Base-by-base conservation (phyloP, 2,888 invertebrate genomes). In the Athalia cordata region DNA sequence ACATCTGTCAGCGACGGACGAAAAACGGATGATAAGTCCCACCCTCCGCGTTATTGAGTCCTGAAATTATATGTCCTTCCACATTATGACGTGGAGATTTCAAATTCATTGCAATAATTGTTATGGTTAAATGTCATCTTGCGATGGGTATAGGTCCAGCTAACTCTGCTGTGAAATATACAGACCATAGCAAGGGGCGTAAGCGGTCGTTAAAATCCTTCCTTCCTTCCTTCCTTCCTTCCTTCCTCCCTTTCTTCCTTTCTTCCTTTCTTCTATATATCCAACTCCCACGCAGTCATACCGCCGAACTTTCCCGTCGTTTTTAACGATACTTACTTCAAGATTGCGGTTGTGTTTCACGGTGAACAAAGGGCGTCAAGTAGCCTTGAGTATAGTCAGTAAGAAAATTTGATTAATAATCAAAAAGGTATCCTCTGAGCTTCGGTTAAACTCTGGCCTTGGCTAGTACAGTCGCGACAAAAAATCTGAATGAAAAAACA, bases 321-420 rank as follows among this genome's bases (percentile, higher is more conserved):
- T 67, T 67, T 29, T 55, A 52, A 68, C 52, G 68, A 55, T 43
- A 68, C 68, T 68, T 29, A 43, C 9, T 55, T 11, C 29, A 43
- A 52, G 52, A 68, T 68, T 68, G 13, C n/a, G 45, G 50, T 47
- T 67, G 45, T 67, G 49, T 67, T 67, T 11, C 15, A 50, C 50
- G 67, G 50, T 47, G 67, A 67, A 67, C 49, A 67, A 67, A 67
- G 67, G 50, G 4, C 67, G 50, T 50, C 13, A 67, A 67, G 50
- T 50, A 45, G 65, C 45, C 7, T 45, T 47, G 43, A 65, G 50
- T 8, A 55, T 55, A n/a, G 29, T 29, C 50, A 8, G 67, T n/a
- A 9, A 50, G 15, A 4, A 67, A 67, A 67, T 67, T 67, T 50
- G 47, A 15, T 67, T 67, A 67, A 50, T 13, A 67, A 67, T 67